Conservation (phyloP, 2,888 invertebrate genomes). For the Scaptomyza caliginosa region DNA sequence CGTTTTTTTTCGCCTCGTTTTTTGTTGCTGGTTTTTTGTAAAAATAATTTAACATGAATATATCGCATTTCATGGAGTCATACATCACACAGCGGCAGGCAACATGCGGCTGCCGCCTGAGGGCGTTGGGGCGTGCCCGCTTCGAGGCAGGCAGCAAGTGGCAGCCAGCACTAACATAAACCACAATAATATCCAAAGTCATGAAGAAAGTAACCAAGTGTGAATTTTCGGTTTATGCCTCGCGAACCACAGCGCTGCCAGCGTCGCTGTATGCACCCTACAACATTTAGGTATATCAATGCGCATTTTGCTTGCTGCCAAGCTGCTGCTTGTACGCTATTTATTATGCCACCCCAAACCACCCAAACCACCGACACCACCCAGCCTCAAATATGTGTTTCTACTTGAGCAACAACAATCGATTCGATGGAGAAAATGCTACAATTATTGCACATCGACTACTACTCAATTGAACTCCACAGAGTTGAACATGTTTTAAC, state of each 20-base stretch:
- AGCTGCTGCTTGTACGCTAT: not conserved
- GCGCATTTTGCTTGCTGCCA: not conserved
- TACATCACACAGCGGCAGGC: slow-evolving; percentile 68
- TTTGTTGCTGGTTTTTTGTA: slow-evolving; percentile 21
- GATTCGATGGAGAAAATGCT: not conserved
- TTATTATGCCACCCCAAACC: slow-evolving; percentile 1
- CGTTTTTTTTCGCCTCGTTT: not conserved
- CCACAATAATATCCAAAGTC: slow-evolving; percentile 79
- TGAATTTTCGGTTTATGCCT: slow-evolving; percentile 77
- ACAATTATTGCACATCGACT: not conserved
- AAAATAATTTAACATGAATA: slow-evolving; percentile 78
- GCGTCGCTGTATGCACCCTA: slow-evolving; percentile 45
- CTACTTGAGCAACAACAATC: too few species aligned
- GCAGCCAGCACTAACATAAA: slow-evolving; percentile 76
- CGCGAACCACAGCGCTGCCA: slow-evolving; percentile 49
- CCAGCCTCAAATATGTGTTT: not conserved
- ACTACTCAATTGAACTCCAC: not conserved
- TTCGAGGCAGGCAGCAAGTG: slow-evolving; percentile 55
- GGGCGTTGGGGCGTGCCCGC: slow-evolving; percentile 33
- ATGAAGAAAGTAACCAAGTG: slow-evolving; percentile 79
- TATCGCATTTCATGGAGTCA: slow-evolving; percentile 78
- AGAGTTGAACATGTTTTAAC: too few species aligned
- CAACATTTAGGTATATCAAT: slow-evolving; percentile 2
- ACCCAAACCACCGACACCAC: not conserved
- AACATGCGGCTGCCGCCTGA: slow-evolving; percentile 25